Conservation (phyloP, 2,113 vertebrate species). For the Ranitomeya imitator region DNA sequence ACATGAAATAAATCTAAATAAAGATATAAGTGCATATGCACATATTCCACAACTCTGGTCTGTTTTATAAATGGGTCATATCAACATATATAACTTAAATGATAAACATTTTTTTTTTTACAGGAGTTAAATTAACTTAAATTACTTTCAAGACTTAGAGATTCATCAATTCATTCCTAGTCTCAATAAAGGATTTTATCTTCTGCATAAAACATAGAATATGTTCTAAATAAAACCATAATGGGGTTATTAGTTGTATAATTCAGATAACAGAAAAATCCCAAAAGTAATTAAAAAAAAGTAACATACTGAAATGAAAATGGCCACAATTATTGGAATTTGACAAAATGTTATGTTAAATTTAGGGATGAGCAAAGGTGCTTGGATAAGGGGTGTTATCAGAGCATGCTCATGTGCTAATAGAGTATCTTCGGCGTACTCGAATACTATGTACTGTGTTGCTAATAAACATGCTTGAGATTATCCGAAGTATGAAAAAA, state of each 20-base stretch:
- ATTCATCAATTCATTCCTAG: conserved; percentile 75
- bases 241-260: conserved; percentile 12
- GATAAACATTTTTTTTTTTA: conserved; percentile 84
- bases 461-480: too few relatives aligned
- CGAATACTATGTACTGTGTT: too few relatives aligned
- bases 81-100: conserved; percentile 79
- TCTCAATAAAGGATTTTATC: conserved; percentile 76
- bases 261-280: conserved; percentile 8
- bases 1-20: conserved; percentile 76
- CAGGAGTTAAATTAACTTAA: conserved; percentile 82
- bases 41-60: conserved; percentile 67
- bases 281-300: conserved; percentile 37
- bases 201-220: conserved; percentile 64
- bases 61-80: conserved; percentile 68
- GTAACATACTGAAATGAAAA: conserved; percentile 5
- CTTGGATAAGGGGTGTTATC: too few relatives aligned
- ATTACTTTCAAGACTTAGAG: conserved; percentile 79
- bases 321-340: background rate
- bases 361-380: too few relatives aligned
- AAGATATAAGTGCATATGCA: conserved; percentile 72
- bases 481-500: too few relatives aligned
- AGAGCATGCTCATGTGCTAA: too few relatives aligned
- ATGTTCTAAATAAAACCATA: conserved; percentile 40
- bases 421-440: too few relatives aligned
- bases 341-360: background rate